These are phyloP conservation scores for Thymelicus acteon DNA, from an alignment of 2,888 invertebrate species.

Conservation along the genomic window DNA sequence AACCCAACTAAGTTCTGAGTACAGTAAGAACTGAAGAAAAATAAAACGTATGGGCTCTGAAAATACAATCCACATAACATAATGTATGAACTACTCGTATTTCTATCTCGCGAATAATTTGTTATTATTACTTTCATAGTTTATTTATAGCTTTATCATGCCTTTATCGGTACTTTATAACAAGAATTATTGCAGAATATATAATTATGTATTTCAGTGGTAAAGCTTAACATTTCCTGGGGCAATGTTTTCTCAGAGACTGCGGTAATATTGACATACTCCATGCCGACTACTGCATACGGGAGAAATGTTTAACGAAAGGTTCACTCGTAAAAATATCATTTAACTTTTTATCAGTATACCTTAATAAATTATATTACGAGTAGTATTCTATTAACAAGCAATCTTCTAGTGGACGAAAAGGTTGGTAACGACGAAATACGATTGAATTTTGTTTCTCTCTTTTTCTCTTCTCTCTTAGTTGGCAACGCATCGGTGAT, in stretches of 20 bases:
- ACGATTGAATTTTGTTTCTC: no score
- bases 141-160: background rate
- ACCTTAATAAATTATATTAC: no score
- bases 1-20: constrained; percentile 2
- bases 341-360: no score
- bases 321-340: constrained; percentile 55
- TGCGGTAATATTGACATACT: constrained; percentile 80
- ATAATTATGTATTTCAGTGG: no score
- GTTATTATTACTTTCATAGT: background rate
- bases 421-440: no score
- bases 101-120: background rate
- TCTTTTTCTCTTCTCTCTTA: no score
- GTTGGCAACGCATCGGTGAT: no score
- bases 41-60: constrained; percentile 9
- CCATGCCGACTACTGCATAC: constrained; percentile 57
- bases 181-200: no score
- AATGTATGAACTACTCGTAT: background rate
- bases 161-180: background rate
- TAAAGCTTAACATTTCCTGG: background rate
- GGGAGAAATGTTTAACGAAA: constrained; percentile 73
- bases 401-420: no score
- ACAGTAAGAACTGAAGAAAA: constrained; percentile 1
- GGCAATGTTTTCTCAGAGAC: constrained; percentile 61
- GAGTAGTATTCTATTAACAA: no score
- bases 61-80: background rate